Evolutionary conservation across 1,140 invertebrate species (phyloP), one percentile per base, ranked within the genome.

Genomic region (Philopotamus ludificatus): DNA sequence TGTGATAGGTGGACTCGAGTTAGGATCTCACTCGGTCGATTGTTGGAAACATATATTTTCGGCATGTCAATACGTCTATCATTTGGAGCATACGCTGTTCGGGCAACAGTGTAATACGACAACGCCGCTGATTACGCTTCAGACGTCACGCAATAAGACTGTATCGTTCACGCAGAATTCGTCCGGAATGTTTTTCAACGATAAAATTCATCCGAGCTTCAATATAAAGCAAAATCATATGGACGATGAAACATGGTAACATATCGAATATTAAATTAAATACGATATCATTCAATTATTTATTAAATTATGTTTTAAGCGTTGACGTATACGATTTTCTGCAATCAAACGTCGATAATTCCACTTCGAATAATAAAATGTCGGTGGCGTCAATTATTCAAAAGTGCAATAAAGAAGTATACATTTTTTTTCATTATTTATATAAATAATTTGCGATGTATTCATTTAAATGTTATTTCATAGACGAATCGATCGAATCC

Each of bases 41-140:
- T 96, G 93, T 73, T 97, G 95, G 95, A 88, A 89, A 28, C 93
- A 95, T 75, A 91, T 97, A 61, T 95, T 97, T 74, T 88, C 89
- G 76, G 94, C 87, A 7, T 95, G 92, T 73, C 84, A 93, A n/a
- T 93, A 94, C 73, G 91, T 95, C 22, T 88, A 90, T n/a, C 89
- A 89, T 71, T 76, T 96, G 70, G 94, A 96, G 73, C 91, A 94
- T 74, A 87, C 88, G 1, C 86, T 94, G 65, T 95, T 94, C 67
- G 92, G 91, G 0, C 79, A 79, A 39, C 79, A 81, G 68, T 77
- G 77, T 9, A 79, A 79, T 47, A 78, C 76, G 9, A 75, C 79
- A 0, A 79, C 78, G 1, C 76, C 78, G 0, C 74, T 81, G 42
- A 74, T 81, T 0, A 74, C 79, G 1, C 74, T 80, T 74, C 79